phyloP scores from a whole-genome alignment of 2,113 vertebrate genomes.

The Sapajus apella region DNA sequence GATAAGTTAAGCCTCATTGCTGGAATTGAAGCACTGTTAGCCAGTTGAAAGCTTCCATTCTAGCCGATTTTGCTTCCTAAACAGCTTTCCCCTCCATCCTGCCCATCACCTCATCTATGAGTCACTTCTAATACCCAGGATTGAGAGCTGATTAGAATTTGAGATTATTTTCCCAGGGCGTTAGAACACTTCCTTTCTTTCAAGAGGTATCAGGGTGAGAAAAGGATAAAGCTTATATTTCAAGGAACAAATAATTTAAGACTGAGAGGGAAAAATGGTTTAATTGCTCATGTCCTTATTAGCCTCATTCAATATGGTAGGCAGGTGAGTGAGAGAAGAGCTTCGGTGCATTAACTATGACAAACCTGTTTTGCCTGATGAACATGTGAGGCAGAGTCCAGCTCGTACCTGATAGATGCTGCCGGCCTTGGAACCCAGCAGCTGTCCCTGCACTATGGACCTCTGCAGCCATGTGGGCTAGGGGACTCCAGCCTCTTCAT shows the following conservation, averaged over 20 bases:
- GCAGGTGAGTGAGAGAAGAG: background rate
- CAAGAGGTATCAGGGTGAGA: background rate
- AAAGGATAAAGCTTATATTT: constrained; percentile 75
- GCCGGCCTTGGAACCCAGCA: background rate
- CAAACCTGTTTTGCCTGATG: constrained; percentile 57
- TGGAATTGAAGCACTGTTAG: background rate
- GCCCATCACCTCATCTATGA: constrained; percentile 10
- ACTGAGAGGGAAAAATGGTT: constrained; percentile 56
- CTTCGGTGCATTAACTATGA: background rate
- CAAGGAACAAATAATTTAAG: constrained; percentile 60
- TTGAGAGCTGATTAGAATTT: constrained; percentile 36
- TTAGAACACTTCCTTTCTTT: constrained; percentile 60
- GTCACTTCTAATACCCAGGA: background rate
- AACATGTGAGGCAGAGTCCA: background rate
- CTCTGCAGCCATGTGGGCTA: background rate
- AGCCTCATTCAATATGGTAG: constrained; percentile 30
- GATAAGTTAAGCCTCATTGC: constrained; percentile 13
- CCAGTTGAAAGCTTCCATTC: constrained; percentile 14
- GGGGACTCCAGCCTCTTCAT: background rate
- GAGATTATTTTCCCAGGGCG: constrained; percentile 67
- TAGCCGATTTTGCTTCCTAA: background rate
- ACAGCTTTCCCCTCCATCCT: background rate
- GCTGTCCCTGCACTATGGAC: background rate
- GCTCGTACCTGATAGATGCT: background rate
- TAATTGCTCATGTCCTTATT: constrained; percentile 68